Evolutionary conservation across 2,113 vertebrate species (phyloP).

Genomic region (Gobio gobio): DNA sequence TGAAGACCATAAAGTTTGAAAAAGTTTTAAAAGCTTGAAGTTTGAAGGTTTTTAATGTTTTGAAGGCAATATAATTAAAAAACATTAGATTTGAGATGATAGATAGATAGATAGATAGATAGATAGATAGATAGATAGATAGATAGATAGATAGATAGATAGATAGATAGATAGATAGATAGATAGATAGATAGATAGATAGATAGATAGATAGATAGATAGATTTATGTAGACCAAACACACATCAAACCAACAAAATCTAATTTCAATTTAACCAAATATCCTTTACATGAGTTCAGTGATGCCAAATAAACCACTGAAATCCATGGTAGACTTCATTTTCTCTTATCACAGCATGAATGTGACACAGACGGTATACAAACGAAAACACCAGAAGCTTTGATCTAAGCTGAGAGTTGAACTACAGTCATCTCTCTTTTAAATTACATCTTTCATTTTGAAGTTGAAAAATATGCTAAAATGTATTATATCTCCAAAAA

Average conservation of each 20-base stretch:
- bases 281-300: not conserved
- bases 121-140: too few relatives aligned
- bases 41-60: too few relatives aligned
- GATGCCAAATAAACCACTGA: conserved; percentile 7
- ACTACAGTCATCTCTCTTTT: not conserved
- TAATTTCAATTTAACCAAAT: not conserved
- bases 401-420: conserved; percentile 17
- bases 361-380: conserved; percentile 12
- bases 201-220: too few relatives aligned
- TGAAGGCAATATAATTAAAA: too few relatives aligned
- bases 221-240: not conserved
- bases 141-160: too few relatives aligned
- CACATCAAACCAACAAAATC: not conserved
- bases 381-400: conserved; percentile 6
- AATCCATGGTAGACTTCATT: not conserved
- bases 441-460: conserved; percentile 35
- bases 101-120: too few relatives aligned
- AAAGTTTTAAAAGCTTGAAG: too few relatives aligned
- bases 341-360: conserved; percentile 31
- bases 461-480: conserved; percentile 6
- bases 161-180: too few relatives aligned
- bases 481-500: conserved; percentile 1
- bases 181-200: too few relatives aligned
- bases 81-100: too few relatives aligned
- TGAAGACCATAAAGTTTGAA: too few relatives aligned